Conservation (phyloP, 2,888 invertebrate genomes). For the Dascillus cervinus region DNA sequence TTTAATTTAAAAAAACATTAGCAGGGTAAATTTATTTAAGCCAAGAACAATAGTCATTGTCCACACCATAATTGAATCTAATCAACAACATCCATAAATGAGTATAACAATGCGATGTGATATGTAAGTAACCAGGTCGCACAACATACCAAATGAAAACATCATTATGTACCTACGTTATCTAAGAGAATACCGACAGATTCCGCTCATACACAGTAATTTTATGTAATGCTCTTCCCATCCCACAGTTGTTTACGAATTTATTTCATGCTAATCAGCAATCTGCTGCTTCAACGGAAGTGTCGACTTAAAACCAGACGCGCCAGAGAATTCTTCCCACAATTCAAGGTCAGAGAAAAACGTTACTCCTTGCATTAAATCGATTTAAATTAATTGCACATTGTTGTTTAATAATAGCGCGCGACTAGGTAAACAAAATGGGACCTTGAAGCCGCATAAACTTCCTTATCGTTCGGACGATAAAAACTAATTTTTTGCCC, state of each 20-base stretch:
- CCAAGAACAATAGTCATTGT: slow-evolving; percentile 11
- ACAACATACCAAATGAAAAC: slow-evolving; percentile 16
- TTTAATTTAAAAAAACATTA: too few relatives aligned
- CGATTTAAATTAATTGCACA: too few relatives aligned
- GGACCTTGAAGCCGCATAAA: neutral
- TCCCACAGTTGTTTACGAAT: slow-evolving; percentile 26
- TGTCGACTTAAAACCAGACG: slow-evolving; percentile 14
- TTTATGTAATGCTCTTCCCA: slow-evolving; percentile 25
- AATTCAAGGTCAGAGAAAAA: slow-evolving; percentile 22
- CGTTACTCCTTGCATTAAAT: too few relatives aligned
- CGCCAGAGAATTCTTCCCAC: slow-evolving; percentile 19
- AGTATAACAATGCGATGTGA: slow-evolving; percentile 15
- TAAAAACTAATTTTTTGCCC: too few relatives aligned
- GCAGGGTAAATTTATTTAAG: too few relatives aligned
- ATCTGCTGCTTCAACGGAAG: slow-evolving; percentile 18
- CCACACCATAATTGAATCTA: slow-evolving; percentile 6
- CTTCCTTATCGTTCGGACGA: neutral
- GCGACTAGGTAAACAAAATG: too few relatives aligned
- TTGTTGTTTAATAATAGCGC: too few relatives aligned
- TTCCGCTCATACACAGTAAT: too few relatives aligned
- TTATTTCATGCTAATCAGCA: slow-evolving; percentile 20
- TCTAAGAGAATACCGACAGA: too few relatives aligned
- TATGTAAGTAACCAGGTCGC: slow-evolving; percentile 22
- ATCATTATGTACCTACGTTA: slow-evolving; percentile 18
- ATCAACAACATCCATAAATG: slow-evolving; percentile 10